Evolutionary conservation across 2,113 vertebrate species (phyloP).

Genomic region (Athene cunicularia): DNA sequence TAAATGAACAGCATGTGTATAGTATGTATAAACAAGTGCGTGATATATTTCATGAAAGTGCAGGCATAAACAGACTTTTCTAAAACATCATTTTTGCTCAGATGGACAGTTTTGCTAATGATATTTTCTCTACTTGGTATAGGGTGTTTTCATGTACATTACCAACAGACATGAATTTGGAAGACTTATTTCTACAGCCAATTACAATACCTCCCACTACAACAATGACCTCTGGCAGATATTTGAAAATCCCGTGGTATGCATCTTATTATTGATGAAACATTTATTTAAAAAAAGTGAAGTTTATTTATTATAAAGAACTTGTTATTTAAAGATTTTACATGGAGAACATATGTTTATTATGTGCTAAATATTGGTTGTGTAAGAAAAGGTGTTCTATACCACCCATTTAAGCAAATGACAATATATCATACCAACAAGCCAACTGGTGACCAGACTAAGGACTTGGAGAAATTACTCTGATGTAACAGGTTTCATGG

Average conservation of each 20-base stretch:
- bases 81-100: background rate
- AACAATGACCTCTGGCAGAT: conserved; percentile 98
- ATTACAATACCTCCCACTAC: conserved; percentile 94
- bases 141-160: conserved; percentile 98
- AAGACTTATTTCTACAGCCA: conserved; percentile 93
- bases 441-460: background rate
- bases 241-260: conserved; percentile 97
- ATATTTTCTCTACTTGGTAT: conserved; percentile 66
- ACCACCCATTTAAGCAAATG: background rate
- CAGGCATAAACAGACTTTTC: background rate
- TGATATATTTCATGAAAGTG: background rate
- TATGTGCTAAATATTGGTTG: background rate
- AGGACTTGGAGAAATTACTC: background rate
- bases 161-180: conserved; percentile 96
- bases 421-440: background rate
- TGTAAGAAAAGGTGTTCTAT: background rate
- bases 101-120: conserved; percentile 45
- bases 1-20: background rate
- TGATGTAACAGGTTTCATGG: background rate
- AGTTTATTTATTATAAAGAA: background rate
- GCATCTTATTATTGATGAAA: conserved; percentile 55
- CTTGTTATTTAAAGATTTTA: background rate
- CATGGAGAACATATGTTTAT: background rate
- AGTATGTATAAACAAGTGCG: background rate
- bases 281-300: background rate